Base-by-base conservation (phyloP, 2,113 vertebrate species). In the Lepus americanus region DNA sequence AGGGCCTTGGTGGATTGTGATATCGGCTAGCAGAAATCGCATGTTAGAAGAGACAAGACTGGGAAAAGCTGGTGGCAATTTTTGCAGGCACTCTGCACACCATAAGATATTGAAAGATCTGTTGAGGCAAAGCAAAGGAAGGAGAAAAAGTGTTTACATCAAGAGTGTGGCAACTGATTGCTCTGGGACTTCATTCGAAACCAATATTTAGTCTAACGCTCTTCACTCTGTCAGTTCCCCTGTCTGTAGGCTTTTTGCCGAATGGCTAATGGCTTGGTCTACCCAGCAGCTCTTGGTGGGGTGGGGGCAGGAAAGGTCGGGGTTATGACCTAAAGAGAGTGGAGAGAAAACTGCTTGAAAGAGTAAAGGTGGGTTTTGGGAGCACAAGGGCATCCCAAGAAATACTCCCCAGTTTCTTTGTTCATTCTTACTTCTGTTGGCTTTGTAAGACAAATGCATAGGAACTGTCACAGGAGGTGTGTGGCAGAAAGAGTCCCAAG, bases 121-220 rank as follows among this genome's bases (percentile, higher is more conserved):
- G 31, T 7, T 5, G 11, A 89, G 59, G 66, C 7, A 25, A 92
- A 80, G n/a, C 13, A 5, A 70, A 86, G n/a, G 22, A 59, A 78
- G 73, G 66, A 59, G n/a, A 82, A 89, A 69, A 69, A 81, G 19
- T 92, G 87, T 95, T 95, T 95, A 74, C 44, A 49, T 72, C 77
- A 55, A 77, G 66, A 93, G 33, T 23, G 11, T 78, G 90, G 33
- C 27, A 33, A 81, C 79, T 86, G 44, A 70, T 90, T 87, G 88
- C 67, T 67, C 31, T 93, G 93, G 67, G 87, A 96, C 90, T 90
- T 90, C 44, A 79, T 87, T 92, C 9, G 77, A 92, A 91, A 83
- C 76, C 51, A 53, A 67, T 85, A 96, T 96, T 95, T 92, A 95
- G 87, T 91, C 94, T 95, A 92, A 92, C 5, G 7, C 36, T 74